A percentile compares a stretch with the other conserved stretches of the same genome.
Evolutionary conservation across 2,888 invertebrate species (phyloP).

Genomic region (Leptopilina syphax): DNA sequence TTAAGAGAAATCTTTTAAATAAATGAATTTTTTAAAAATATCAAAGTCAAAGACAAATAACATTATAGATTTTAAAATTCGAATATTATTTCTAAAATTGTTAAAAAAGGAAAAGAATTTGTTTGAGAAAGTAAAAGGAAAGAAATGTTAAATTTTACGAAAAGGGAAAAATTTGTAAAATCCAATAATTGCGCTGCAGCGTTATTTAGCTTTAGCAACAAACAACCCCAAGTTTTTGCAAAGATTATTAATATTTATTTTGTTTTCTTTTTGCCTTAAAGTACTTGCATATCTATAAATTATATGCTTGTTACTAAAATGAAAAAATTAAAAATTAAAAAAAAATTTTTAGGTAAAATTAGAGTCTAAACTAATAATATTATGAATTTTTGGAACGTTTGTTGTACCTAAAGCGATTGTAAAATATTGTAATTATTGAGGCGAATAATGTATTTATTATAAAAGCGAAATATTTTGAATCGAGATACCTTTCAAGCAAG

Average conservation of each 20-base stretch:
- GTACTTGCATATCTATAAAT: slow-evolving; percentile 16
- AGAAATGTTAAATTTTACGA: background rate
- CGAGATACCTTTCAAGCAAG: slow-evolving; percentile 20
- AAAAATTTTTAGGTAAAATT: background rate
- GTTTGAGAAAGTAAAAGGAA: background rate
- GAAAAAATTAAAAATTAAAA: background rate
- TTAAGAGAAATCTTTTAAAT: too few relatives aligned
- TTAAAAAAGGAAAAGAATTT: background rate
- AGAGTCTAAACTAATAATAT: slow-evolving; percentile 5
- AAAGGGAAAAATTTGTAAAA: background rate
- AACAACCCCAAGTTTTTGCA: slow-evolving; percentile 6
- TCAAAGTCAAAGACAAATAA: background rate
- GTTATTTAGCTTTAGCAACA: background rate
- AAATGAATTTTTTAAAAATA: too few relatives aligned
- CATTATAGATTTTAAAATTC: slow-evolving; percentile 2
- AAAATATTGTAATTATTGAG: slow-evolving; percentile 63
- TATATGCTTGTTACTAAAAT: slow-evolving; percentile 23
- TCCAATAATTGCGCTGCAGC: background rate
- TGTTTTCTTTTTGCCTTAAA: slow-evolving; percentile 12
- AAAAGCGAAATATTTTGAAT: slow-evolving; percentile 48
- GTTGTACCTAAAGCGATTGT: slow-evolving; percentile 58
- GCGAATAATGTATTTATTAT: slow-evolving; percentile 61
- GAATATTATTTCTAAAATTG: background rate
- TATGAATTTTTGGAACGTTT: slow-evolving; percentile 42
- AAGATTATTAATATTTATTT: background rate